A percentile compares a stretch with the other conserved stretches of the same genome.
phyloP scores from a whole-genome alignment of 2,888 invertebrate species.

The Helleia helle region DNA sequence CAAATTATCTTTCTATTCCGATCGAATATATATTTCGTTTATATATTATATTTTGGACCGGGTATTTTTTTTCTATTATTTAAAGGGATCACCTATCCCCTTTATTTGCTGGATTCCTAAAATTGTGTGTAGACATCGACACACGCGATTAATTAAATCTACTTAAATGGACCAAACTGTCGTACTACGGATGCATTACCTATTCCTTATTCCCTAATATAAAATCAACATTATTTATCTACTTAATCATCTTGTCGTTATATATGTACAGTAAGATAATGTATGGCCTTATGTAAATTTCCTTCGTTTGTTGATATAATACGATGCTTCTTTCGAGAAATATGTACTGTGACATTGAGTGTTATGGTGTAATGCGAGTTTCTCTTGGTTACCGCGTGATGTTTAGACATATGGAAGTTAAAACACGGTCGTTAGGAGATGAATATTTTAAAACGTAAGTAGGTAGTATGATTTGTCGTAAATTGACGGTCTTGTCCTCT shows the following conservation, averaged over 20 bases:
- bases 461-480: constrained; percentile 44
- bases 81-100: constrained; percentile 10
- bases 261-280: constrained; percentile 67
- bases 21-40: neutral
- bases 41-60: neutral
- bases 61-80: neutral
- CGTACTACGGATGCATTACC: constrained; percentile 64
- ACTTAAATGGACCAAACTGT: constrained; percentile 73
- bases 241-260: constrained; percentile 69
- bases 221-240: constrained; percentile 66
- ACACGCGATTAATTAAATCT: constrained; percentile 57
- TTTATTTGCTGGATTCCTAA: constrained; percentile 45
- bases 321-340: constrained; percentile 48
- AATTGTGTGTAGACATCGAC: constrained; percentile 40
- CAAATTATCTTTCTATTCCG: neutral
- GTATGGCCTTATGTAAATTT: constrained; percentile 73
- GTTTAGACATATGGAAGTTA: constrained; percentile 39
- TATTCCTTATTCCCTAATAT: constrained; percentile 64
- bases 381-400: constrained; percentile 44
- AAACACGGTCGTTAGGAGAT: constrained; percentile 51
- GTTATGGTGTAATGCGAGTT: constrained; percentile 34
- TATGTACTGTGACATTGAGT: constrained; percentile 38
- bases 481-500: constrained; percentile 41
- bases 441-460: constrained; percentile 57
- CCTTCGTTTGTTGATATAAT: constrained; percentile 48